phyloP scores from a whole-genome alignment of 2,888 invertebrate genomes.

The Ptilodon capucinus region DNA sequence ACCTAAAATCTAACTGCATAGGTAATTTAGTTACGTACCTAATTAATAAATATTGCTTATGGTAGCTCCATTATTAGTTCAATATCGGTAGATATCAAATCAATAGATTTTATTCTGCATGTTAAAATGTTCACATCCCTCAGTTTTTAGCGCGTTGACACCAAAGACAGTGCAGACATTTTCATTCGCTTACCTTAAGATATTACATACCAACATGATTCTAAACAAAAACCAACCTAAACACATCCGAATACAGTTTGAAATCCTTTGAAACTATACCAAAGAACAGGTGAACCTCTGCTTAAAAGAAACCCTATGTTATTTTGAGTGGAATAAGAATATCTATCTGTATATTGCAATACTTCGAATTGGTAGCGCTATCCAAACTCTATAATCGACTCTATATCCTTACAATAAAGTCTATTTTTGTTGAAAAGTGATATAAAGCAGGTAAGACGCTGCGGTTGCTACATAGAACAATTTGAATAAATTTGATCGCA shows the following conservation, averaged over 20 bases:
- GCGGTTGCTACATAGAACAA: conserved; percentile 70
- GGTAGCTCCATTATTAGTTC: too few relatives aligned
- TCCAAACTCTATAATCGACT: conserved; percentile 26
- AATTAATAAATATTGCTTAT: too few relatives aligned
- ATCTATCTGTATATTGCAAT: conserved; percentile 71
- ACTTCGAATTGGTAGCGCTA: conserved; percentile 53
- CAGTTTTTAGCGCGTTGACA: conserved; percentile 50
- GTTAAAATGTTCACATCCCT: conserved; percentile 15
- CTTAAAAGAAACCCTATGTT: conserved; percentile 76
- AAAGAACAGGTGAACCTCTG: conserved; percentile 56
- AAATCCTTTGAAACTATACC: conserved; percentile 8
- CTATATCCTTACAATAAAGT: conserved; percentile 15
- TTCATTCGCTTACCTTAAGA: conserved; percentile 44
- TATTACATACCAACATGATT: conserved; percentile 24
- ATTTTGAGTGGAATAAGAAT: conserved; percentile 79
- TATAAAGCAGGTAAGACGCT: conserved; percentile 64
- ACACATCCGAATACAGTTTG: conserved; percentile 11
- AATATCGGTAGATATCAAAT: too few relatives aligned
- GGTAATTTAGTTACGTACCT: too few relatives aligned
- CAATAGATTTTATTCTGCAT: neutral
- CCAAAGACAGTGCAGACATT: conserved; percentile 47
- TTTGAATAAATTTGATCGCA: conserved; percentile 81
- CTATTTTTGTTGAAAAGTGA: conserved; percentile 23
- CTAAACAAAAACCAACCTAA: conserved; percentile 23
- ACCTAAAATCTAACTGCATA: too few relatives aligned